Base-by-base conservation (phyloP, 2,888 invertebrate genomes). In the Tethea ocularis region DNA sequence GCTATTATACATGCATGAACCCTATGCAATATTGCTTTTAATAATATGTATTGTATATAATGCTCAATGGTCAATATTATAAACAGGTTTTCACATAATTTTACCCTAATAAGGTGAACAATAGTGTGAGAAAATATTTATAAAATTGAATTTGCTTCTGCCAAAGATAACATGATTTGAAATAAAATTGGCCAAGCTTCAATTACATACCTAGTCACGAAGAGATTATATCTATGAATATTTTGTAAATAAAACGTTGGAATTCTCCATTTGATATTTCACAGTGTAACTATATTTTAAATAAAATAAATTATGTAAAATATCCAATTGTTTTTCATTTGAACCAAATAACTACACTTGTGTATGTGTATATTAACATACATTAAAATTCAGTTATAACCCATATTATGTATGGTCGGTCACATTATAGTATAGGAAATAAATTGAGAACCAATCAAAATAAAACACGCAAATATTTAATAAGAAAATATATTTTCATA, bases 161-260 rank as follows among this genome's bases (percentile, higher is more conserved):
- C 74, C 76, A 77, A 76, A 72, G 61, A 70, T 70, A 70, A 73
- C 64, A 71, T 66, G 63, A 61, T 65, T 72, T 62, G 62, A 72
- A 72, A 73, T 68, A 64, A 70, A 70, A 85, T 87, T 84, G 88
- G 87, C 85, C 80, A 79, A 84, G 82, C 84, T 83, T 87, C 76
- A 81, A 66, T 63, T 75, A 74, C 78, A 88, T 91, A 74, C 78
- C 89, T 91, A 91, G 92, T 91, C 92, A 92, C 81, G 79, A 87
- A 82, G 78, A 87, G 85, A 89, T 86, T 84, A 83, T 69, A 46
- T 46, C 10, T 46, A 74, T 72, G 76, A 86, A 80, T 89, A 86
- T 89, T 89, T 88, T 92, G 91, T 92, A 92, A 80, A 92, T 92
- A 92, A 89, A 88, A 87, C 78, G 78, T 83, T 83, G 69, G 81